A percentile compares a stretch with the other conserved stretches of the same genome.
Conservation (phyloP, 2,888 invertebrate species). For the Azorinus chamasolen region DNA sequence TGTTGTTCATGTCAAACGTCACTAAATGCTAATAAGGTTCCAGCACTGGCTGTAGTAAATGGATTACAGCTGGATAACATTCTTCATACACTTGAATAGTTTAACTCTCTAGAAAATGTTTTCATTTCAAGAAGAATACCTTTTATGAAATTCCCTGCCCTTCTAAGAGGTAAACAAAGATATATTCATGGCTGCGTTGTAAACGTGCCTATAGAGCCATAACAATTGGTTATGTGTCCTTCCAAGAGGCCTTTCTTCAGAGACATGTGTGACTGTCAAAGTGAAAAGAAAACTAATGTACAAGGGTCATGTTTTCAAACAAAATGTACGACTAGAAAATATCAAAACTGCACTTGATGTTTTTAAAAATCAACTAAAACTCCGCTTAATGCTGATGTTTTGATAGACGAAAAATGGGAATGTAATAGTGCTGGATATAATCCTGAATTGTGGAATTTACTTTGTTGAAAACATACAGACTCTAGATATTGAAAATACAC, state of each 20-base stretch:
- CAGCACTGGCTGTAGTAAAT: constrained; percentile 40
- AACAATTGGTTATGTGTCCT: constrained; percentile 4
- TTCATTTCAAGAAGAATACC: constrained; percentile 58
- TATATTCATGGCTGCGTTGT: constrained; percentile 53
- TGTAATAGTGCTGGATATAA: constrained; percentile 4
- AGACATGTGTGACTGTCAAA: constrained; percentile 29
- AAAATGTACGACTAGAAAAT: constrained; percentile 38
- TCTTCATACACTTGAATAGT: constrained; percentile 28
- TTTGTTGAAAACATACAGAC: background rate
- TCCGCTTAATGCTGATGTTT: constrained; percentile 44
- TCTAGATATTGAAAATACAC: background rate
- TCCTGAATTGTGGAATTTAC: constrained; percentile 23
- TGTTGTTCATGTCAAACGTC: constrained; percentile 12
- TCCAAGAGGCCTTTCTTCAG: constrained; percentile 2
- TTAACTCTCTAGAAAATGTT: constrained; percentile 49
- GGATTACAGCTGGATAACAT: constrained; percentile 42
- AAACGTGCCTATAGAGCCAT: constrained; percentile 54
- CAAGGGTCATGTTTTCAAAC: constrained; percentile 31
- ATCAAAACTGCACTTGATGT: constrained; percentile 34
- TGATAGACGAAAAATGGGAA: constrained; percentile 39
- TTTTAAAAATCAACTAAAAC: constrained; percentile 35
- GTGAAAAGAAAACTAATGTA: constrained; percentile 44
- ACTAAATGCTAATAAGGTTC: constrained; percentile 24
- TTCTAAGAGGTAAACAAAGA: constrained; percentile 58
- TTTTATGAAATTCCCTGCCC: constrained; percentile 54